Conservation (phyloP, 92 coral and sea anemone species). For the Virgularia gustaviana region DNA sequence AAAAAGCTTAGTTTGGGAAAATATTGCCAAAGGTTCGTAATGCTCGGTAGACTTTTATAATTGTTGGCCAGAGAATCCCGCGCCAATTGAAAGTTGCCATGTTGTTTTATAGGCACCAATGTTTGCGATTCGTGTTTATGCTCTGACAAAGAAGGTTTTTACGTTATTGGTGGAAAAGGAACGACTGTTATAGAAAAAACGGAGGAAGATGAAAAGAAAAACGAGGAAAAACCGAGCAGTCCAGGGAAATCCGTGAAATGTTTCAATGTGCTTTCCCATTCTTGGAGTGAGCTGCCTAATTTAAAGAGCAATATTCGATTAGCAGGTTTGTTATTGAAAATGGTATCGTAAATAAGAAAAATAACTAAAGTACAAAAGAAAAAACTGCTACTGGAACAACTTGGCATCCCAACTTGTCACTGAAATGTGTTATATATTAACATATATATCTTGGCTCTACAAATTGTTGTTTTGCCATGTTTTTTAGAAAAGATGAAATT, state of each 20-base stretch:
- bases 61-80: not conserved
- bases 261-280: constrained; percentile 49
- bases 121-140: constrained; percentile 75
- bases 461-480: too few relatives aligned
- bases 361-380: too few relatives aligned
- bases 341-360: too few relatives aligned
- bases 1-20: constrained; percentile 60
- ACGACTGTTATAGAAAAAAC: too few relatives aligned
- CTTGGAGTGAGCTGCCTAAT: constrained; percentile 66
- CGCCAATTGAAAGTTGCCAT: not conserved
- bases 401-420: too few relatives aligned
- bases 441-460: too few relatives aligned
- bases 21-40: constrained; percentile 62
- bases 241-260: constrained; percentile 54
- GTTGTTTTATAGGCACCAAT: constrained; percentile 56
- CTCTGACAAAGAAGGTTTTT: constrained; percentile 71
- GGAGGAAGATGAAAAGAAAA: too few relatives aligned
- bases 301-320: constrained; percentile 66
- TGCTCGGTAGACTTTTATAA: not conserved
- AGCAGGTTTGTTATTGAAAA: constrained; percentile 80
- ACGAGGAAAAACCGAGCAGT: too few relatives aligned
- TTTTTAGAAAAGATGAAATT: too few relatives aligned
- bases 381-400: too few relatives aligned
- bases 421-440: too few relatives aligned
- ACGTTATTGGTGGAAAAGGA: constrained; percentile 75